A percentile compares a stretch with the other conserved stretches of the same genome.
Evolutionary conservation across 2,113 vertebrate genomes (phyloP).

Genomic region (Ceyx margarethae): DNA sequence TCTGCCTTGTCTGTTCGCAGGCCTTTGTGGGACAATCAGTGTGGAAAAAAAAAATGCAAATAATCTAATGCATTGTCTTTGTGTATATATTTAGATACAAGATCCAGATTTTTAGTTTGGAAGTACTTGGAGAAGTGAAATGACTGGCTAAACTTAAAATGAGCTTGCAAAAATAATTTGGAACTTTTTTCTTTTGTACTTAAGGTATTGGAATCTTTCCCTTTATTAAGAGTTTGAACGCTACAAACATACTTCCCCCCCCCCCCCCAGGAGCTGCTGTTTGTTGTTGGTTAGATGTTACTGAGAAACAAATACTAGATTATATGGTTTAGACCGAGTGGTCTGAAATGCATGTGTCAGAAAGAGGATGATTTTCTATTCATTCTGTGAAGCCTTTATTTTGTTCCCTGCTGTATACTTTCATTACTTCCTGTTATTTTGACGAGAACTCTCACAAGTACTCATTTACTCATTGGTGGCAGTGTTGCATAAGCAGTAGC

Average conservation of each 20-base stretch:
- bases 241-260: neutral
- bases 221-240: neutral
- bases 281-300: neutral
- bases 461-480: neutral
- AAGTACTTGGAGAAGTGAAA: neutral
- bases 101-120: neutral
- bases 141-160: neutral
- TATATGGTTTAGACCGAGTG: neutral
- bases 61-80: neutral
- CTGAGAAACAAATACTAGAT: neutral
- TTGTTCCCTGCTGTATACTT: neutral
- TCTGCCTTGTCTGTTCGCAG: neutral
- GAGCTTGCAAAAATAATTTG: neutral
- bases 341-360: neutral
- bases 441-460: neutral
- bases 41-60: neutral
- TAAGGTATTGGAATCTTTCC: neutral
- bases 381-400: neutral
- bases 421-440: neutral
- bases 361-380: neutral
- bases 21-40: neutral
- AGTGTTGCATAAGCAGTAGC: neutral
- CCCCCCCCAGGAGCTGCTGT: neutral
- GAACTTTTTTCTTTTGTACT: neutral
- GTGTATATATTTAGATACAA: neutral